Evolutionary conservation across 2,113 vertebrate species (phyloP).

Genomic region (Cervus canadensis): DNA sequence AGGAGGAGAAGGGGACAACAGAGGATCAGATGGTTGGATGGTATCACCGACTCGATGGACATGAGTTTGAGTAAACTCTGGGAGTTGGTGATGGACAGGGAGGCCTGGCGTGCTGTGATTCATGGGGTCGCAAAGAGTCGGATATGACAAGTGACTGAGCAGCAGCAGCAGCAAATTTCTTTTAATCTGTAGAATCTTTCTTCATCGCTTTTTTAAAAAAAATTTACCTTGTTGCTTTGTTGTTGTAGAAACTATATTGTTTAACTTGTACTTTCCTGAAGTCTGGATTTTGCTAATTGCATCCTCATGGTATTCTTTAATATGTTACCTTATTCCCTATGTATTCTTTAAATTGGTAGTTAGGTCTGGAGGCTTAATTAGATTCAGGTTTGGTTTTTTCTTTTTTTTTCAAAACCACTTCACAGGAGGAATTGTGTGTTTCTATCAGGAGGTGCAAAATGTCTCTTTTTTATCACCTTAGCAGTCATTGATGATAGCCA

Average conservation of each 20-base stretch:
- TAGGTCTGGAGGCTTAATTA: neutral
- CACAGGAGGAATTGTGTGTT: neutral
- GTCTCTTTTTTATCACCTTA: neutral
- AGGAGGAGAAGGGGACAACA: no score
- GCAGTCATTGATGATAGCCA: neutral
- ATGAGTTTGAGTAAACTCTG: no score
- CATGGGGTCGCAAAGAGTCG: accelerated
- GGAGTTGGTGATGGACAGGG: neutral
- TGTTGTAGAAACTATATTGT: neutral
- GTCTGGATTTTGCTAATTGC: neutral
- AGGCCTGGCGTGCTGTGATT: neutral
- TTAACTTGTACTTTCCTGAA: neutral
- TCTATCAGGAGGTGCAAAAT: neutral
- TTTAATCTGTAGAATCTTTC: neutral
- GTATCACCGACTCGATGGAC: no score
- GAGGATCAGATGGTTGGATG: no score
- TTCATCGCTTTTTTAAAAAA: neutral
- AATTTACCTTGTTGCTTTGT: neutral
- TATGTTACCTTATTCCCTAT: neutral
- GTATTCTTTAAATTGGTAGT: neutral
- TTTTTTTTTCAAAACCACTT: neutral
- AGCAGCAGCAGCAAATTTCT: neutral
- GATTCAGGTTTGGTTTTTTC: neutral
- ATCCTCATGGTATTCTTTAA: neutral
- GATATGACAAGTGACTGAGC: neutral